Evolutionary conservation across 2,797 vertebrate species (phyloP), one percentile per base, ranked within the genome.

Genomic region (Sphaeramia orbicularis): DNA sequence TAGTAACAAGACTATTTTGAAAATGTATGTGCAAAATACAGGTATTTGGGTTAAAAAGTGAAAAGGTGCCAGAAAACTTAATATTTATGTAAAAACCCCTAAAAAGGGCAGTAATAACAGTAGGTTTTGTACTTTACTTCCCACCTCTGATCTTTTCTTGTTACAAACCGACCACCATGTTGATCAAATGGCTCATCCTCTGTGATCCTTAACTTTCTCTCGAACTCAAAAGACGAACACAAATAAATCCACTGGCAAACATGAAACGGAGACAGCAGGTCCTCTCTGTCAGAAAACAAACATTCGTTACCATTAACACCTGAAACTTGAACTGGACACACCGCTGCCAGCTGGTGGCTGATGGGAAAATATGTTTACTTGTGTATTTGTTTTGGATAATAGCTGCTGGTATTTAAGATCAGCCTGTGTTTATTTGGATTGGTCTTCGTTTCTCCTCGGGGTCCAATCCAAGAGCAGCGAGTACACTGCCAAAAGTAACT

Each of bases 301-400:
- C 44, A 44, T 21, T 44, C 71, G 54, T 67, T 54, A 30, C 37
- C 48, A 57, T 78, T 78, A 80, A 83, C 80, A 71, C 60, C 48
- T 65, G 16, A 19, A 47, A 60, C 55, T 9, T 15, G 41, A 76
- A 44, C 13, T 9, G 35, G 41, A 48, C 48, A 9, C 12, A 11
- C 47, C n/a, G 0, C 16, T 35, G 69, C 44, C 63, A 73, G 67
- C 40, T 63, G 63, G 41, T 53, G 36, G 65, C 51, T 36, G 64
- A 55, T 67, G 59, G 71, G 68, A 80, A 65, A 71, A 74, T 51
- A 50, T 58, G 62, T 84, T 83, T 71, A 79, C 68, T 49, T 11
- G 47, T 41, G 48, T 79, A 30, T 77, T 84, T 77, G 41, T 65
- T 57, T 62, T 73, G 64, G 75, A 79, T 54, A 21, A 60, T 45